phyloP scores from a whole-genome alignment of 2,113 vertebrate genomes.

The Saguinus midas region DNA sequence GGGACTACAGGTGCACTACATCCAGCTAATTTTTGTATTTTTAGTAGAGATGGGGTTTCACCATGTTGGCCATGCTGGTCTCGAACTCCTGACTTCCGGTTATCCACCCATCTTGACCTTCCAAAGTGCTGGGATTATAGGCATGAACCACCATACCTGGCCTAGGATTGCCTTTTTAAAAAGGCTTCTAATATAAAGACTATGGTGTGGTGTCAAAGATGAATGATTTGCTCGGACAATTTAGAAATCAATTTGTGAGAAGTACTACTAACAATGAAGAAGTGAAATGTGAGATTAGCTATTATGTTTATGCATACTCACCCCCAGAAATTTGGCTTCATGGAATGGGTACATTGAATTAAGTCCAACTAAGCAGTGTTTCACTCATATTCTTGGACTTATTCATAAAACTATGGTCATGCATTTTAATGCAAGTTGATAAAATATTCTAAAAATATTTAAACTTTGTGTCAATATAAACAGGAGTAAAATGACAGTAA shows the following conservation, averaged over 20 bases:
- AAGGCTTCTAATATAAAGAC: conserved; percentile 29
- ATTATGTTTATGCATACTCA: not conserved
- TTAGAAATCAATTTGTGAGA: not conserved
- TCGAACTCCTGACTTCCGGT: too few species aligned
- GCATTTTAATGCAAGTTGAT: conserved; percentile 34
- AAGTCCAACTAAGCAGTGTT: not conserved
- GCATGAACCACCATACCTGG: too few species aligned
- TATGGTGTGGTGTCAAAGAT: not conserved
- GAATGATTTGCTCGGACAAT: conserved; percentile 17
- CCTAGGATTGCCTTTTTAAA: not conserved
- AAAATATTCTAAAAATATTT: conserved; percentile 8
- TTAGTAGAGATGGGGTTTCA: too few species aligned
- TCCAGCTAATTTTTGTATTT: too few species aligned
- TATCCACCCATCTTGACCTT: too few species aligned
- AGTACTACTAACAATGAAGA: not conserved
- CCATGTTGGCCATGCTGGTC: too few species aligned
- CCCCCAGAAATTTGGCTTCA: not conserved
- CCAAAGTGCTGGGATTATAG: too few species aligned
- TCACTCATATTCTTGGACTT: not conserved
- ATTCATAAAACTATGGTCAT: not conserved
- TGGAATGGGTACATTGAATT: not conserved
- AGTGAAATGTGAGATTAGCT: not conserved
- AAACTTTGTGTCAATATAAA: not conserved
- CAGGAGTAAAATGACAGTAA: not conserved
- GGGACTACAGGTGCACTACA: too few species aligned